Evolutionary conservation across 2,113 vertebrate species (phyloP).

Genomic region (Glaucomys volans): DNA sequence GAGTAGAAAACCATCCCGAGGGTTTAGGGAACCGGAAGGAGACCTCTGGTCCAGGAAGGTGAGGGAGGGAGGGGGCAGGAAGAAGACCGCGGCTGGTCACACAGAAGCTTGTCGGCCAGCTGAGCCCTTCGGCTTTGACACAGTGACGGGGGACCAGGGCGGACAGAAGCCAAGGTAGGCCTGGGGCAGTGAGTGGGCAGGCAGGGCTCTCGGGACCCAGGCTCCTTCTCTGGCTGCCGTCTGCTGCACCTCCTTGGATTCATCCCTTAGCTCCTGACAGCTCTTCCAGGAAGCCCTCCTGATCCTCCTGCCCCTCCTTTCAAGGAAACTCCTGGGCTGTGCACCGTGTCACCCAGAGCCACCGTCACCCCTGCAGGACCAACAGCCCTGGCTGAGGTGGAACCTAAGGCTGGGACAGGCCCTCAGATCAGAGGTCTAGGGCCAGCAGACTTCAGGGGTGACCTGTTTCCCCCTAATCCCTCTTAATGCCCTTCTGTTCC

Average conservation of each 20-base stretch:
- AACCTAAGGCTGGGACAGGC: background rate
- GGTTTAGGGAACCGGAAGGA: background rate
- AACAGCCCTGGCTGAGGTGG: background rate
- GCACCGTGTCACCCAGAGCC: background rate
- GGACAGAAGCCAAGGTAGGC: background rate
- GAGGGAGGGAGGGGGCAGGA: background rate
- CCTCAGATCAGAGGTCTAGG: background rate
- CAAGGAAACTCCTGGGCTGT: background rate
- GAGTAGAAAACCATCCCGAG: background rate
- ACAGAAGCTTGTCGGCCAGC: background rate
- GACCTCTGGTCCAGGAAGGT: background rate
- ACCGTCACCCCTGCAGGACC: background rate
- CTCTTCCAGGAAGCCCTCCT: background rate
- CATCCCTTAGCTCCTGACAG: background rate
- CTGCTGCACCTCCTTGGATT: background rate
- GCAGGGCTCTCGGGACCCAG: background rate
- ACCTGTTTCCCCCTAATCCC: background rate
- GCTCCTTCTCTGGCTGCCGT: background rate
- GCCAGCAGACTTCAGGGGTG: background rate
- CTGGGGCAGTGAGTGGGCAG: too few species aligned
- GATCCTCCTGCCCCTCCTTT: background rate
- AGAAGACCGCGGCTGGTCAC: accelerated
- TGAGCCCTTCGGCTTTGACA: background rate
- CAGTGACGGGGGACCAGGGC: accelerated
- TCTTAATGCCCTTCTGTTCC: background rate